These are phyloP conservation scores for Tortricodes alternella DNA, from an alignment of 2,888 invertebrate genomes.

Conservation along the genomic window DNA sequence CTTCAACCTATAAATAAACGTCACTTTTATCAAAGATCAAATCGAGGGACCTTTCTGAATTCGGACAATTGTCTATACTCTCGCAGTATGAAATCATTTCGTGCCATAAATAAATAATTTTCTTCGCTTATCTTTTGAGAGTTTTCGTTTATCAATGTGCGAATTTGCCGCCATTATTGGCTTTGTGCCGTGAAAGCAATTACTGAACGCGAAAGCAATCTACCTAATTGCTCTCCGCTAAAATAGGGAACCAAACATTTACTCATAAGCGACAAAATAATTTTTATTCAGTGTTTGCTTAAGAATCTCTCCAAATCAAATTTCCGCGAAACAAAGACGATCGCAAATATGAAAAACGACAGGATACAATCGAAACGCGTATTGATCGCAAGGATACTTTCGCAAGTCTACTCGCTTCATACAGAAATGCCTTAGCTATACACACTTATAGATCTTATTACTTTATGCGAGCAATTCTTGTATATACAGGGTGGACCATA, in stretches of 20 bases:
- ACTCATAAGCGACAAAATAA: background rate
- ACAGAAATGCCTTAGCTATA: background rate
- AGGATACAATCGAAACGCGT: slow-evolving; percentile 24
- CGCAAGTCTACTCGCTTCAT: background rate
- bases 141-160: background rate
- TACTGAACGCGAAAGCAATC: slow-evolving; percentile 17
- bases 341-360: slow-evolving; percentile 15
- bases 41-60: too few relatives aligned
- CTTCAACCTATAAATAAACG: too few relatives aligned
- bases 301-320: background rate
- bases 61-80: too few relatives aligned
- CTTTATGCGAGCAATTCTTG: too few relatives aligned
- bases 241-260: background rate
- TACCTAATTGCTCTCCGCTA: slow-evolving; percentile 13
- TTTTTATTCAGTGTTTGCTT: background rate
- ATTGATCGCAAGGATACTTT: slow-evolving; percentile 22
- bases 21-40: too few relatives aligned
- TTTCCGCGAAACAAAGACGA: slow-evolving; percentile 9
- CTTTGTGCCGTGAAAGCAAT: slow-evolving; percentile 18
- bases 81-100: too few relatives aligned
- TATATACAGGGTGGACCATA: too few relatives aligned
- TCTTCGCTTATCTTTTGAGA: background rate
- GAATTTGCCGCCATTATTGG: slow-evolving; percentile 19
- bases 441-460: too few relatives aligned
- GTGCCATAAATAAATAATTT: background rate